Base-by-base conservation (phyloP, 2,113 vertebrate genomes). In the Xiphias gladius region DNA sequence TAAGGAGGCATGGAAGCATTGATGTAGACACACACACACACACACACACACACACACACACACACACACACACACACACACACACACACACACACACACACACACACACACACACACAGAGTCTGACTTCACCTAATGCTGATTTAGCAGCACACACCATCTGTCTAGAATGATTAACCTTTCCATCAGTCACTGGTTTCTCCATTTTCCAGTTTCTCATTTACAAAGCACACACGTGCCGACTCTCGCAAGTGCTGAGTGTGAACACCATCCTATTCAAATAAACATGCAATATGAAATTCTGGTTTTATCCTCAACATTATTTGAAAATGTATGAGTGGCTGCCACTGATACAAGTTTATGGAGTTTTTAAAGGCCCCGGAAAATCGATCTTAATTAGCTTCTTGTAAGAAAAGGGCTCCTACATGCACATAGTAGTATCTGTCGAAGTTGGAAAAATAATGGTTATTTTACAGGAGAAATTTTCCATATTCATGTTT, bases 131-230 rank as follows among this genome's bases (percentile, higher is more conserved):
- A 82, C 72, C 86, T 88, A 80, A 70, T 87, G 75, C 85, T 88
- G 90, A 91, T 92, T 91, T 94, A 88, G 88, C 87, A 84, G 82
- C 88, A 86, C 88, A 92, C 81, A 92, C 79, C 89, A 83, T 92
- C 86, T 94, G 93, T 92, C 93, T 72, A 22, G 63, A 88, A 87
- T 91, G 88, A 94, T 94, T 93, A 93, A 93, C 91, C 93, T 93
- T 91, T 87, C 90, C 86, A 92, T 93, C 93, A 93, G 80, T 93
- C 91, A 90, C 79, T 20, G 70, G 39, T 65, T 73, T 82, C 83
- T 76, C 83, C 72, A 88, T 91, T 91, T 87, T 66, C 83, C 83
- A 83, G 62, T 73, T 73, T 73, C 82, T 73, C 82, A 76, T 62
- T 75, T 72, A 77, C 57, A 69, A 37, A 83, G 64, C 74, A 57